These are phyloP conservation scores for Pristionchus exspectatus DNA, from an alignment of 2,888 invertebrate genomes.

Conservation along the genomic window DNA sequence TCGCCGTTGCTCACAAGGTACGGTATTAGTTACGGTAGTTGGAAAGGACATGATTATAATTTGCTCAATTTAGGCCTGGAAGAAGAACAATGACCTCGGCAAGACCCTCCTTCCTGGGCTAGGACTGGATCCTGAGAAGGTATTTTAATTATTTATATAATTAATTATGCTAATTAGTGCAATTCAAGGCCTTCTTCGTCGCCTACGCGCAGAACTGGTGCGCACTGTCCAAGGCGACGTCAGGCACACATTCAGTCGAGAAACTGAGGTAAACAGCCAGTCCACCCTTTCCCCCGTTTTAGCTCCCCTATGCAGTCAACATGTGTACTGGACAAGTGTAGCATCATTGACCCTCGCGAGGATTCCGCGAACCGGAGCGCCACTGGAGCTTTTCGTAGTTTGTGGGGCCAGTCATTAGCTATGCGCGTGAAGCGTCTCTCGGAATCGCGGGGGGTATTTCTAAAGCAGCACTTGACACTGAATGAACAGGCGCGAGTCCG, in stretches of 20 bases:
- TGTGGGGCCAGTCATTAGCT: not conserved
- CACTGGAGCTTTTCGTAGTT: not conserved
- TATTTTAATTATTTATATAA: not conserved
- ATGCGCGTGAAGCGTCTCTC: not conserved
- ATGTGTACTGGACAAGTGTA: not conserved
- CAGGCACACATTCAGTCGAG: constrained; percentile 33
- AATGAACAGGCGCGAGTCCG: not conserved
- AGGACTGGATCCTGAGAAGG: constrained; percentile 43
- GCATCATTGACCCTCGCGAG: not conserved
- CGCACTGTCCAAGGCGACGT: not conserved
- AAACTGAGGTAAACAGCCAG: constrained; percentile 23
- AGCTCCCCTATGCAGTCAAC: not conserved
- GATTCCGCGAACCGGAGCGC: not conserved
- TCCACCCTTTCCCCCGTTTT: not conserved
- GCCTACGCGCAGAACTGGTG: constrained; percentile 52
- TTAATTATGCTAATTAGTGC: not conserved
- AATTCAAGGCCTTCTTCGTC: constrained; percentile 49
- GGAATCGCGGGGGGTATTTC: constrained; percentile 7
- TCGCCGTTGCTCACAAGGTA: constrained; percentile 45
- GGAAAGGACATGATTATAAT: not conserved
- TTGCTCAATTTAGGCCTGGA: constrained; percentile 28
- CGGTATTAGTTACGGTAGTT: constrained; percentile 10
- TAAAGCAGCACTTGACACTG: not conserved
- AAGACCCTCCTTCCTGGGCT: constrained; percentile 33
- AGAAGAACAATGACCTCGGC: constrained; percentile 45